A percentile compares a stretch with the other conserved stretches of the same genome.
Evolutionary conservation across 2,888 invertebrate genomes (phyloP).

Genomic region (Aethes cnicana): DNA sequence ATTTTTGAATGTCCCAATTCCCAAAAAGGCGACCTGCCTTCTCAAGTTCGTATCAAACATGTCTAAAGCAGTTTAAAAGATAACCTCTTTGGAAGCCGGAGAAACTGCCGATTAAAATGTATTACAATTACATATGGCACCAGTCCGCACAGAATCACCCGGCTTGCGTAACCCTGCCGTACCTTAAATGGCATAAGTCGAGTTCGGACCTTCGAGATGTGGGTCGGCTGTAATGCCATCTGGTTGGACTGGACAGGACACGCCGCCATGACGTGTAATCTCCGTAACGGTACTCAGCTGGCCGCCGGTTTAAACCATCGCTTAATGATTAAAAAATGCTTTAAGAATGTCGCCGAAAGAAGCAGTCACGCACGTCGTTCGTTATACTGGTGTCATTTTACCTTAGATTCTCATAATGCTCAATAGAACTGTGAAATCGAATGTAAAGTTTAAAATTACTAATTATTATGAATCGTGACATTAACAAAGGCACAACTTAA

Average conservation of each 20-base stretch:
- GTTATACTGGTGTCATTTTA: too few relatives aligned
- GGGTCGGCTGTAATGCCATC: constrained; percentile 75
- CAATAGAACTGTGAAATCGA: not conserved
- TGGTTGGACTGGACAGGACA: constrained; percentile 66
- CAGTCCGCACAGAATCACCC: constrained; percentile 37
- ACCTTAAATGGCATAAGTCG: constrained; percentile 65
- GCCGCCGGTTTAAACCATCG: constrained; percentile 32
- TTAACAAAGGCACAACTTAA: constrained; percentile 18
- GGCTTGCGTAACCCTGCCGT: constrained; percentile 68
- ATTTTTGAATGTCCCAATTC: constrained; percentile 9
- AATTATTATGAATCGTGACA: constrained; percentile 15
- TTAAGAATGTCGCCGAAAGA: constrained; percentile 23
- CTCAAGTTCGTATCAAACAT: constrained; percentile 7
- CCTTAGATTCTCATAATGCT: too few relatives aligned
- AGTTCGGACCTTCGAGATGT: constrained; percentile 73
- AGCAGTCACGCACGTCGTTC: constrained; percentile 10
- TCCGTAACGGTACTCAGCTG: constrained; percentile 51
- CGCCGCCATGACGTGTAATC: constrained; percentile 59
- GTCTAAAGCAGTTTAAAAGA: constrained; percentile 9
- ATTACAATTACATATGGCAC: constrained; percentile 26
- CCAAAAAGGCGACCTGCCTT: constrained; percentile 5
- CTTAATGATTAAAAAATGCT: constrained; percentile 26
- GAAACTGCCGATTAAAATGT: constrained; percentile 14
- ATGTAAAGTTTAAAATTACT: not conserved
- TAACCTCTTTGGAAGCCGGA: constrained; percentile 4